Evolutionary conservation across 2,888 invertebrate genomes (phyloP), one percentile per base, ranked within the genome.

Genomic region (Mesorhabditis sp.): DNA sequence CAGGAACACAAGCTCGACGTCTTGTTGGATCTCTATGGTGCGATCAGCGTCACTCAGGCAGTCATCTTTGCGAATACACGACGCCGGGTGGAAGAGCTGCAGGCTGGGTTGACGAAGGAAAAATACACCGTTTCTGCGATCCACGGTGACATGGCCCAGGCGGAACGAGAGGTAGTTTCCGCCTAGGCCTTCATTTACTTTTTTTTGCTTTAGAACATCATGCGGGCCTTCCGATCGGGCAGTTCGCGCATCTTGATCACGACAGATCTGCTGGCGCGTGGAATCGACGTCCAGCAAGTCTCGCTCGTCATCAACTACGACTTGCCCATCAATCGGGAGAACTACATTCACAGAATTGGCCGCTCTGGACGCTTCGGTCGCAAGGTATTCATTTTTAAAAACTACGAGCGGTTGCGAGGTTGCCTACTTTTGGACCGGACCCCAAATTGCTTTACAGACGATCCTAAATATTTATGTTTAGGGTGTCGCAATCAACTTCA

Each of bases 291-390:
- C 69, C 98, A 98, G 88, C 98, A 98, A 89, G 97, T 98, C 50
- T 97, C 97, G 43, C 90, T 99, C 87, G 98, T 99, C 88, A 99
- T 99, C 88, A 99, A 99, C 89, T 99, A 96, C 89, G 98, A 99
- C 90, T 91, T 99, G 89, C 98, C 98, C 80, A 94, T 94, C 78
- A 98, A 98, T 89, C 91, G 97, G 83, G 98, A 99, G 89, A 97
- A 96, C 89, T 99, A 99, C 89, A 98, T 99, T 89, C 98, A 98
- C 90, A 93, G 98, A 90, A 99, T 98, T 89, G 98, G 98, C 87
- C 92, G 98, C 88, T 95, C 96, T 88, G 98, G 98, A 86, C 93
- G 98, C 88, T 99, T 98, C 88, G 98, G 98, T 87, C 93, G 98
- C 90, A 98, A 98, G n/a, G 58, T 50, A 50, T 10, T 10, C 58